phyloP scores from a whole-genome alignment of 2,888 invertebrate genomes.

The Prosapia bicincta region DNA sequence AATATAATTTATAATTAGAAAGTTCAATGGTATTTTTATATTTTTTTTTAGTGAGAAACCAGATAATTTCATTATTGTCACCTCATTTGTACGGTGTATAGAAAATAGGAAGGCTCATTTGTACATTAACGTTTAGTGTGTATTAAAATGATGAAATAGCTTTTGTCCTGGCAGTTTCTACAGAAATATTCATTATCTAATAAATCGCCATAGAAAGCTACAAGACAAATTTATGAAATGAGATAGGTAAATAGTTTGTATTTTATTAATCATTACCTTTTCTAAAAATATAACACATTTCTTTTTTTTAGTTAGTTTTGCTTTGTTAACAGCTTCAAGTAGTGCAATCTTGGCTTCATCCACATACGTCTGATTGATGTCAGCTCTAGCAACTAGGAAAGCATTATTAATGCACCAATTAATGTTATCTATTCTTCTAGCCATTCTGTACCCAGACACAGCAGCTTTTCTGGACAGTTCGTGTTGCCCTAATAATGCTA shows the following conservation, averaged over 20 bases:
- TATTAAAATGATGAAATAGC: no score
- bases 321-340: neutral
- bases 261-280: neutral
- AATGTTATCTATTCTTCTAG: neutral
- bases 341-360: neutral
- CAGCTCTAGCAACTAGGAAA: neutral
- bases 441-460: neutral
- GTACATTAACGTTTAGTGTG: neutral
- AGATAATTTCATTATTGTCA: no score
- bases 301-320: neutral
- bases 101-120: neutral
- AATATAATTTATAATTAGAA: no score
- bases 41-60: no score
- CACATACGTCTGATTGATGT: neutral
- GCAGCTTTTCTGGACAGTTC: neutral
- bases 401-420: neutral
- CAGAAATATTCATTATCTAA: no score
- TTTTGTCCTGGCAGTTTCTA: no score
- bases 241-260: no score
- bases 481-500: neutral
- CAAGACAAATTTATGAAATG: no score
- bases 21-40: no score
- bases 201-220: no score
- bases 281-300: neutral
- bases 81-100: no score